Evolutionary conservation across 2,888 invertebrate species (phyloP), one percentile per base, ranked within the genome.

Genomic region (Ypsolopha sequella): DNA sequence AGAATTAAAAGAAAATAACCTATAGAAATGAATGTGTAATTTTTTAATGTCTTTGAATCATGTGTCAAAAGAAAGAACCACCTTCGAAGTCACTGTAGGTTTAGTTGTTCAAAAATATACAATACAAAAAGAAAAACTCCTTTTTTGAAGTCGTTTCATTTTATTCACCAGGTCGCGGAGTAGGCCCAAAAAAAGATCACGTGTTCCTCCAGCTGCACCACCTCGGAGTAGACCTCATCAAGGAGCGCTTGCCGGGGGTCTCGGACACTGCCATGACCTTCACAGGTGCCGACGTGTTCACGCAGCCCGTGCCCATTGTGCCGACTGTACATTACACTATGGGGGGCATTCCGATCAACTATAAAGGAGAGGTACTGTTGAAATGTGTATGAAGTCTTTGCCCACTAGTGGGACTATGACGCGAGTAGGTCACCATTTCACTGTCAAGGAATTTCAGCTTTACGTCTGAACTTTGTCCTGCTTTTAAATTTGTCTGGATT

Each of bases 271-370:
- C 99, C 0, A 94, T 93, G 92, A 97, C 98, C 53, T 99, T 99
- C 72, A 96, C 99, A 6, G 99, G 98, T 6, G 97, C 96, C 0
- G 99, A 99, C 75, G 96, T 99, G 0, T 97, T 95, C 4, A 91
- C 95, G 10, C 96, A 99, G 66, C 98, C 99, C 0, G 95, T 99
- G 61, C 99, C 99, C 0, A 96, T 99, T 3, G 80, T 99, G 53
- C 99, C 99, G 1, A 99, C 99, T 0, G 99, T 99, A 0, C 99
- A 99, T 80, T 99, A 99, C 80, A 99, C 99, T 65, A 99, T 99
- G 99, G 99, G 99, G 7, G 99, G 99, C 11, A 89, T 97, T 44
- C 99, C 99, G 0, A 98, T 99, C 10, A 99, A 99, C 78, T 97
- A 94, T 76, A 95, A 93, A 68, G 99, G 98, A 64, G 97, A 99